Percentiles rank a stretch among this genome's conserved stretches.
Conservation (phyloP, 2,888 invertebrate genomes). For the Metalampra italica region DNA sequence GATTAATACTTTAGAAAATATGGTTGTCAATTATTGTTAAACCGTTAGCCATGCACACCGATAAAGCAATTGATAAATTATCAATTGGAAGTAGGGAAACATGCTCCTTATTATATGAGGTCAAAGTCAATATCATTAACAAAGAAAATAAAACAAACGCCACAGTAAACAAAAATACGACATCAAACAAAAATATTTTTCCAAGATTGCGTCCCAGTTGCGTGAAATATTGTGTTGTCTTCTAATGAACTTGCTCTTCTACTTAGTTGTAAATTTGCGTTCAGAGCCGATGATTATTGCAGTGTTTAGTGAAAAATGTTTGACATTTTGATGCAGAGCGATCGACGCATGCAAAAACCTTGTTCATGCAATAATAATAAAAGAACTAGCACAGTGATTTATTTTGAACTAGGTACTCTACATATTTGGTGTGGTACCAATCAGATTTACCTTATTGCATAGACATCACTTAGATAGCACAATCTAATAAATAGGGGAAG, state of each 20-base stretch:
- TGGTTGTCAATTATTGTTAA: constrained; percentile 36
- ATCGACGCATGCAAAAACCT: constrained; percentile 46
- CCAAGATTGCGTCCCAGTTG: constrained; percentile 28
- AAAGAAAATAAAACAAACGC: constrained; percentile 41
- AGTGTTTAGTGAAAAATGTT: constrained; percentile 19
- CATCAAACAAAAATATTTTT: constrained; percentile 31
- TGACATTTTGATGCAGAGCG: constrained; percentile 27
- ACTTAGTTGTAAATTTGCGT: constrained; percentile 30
- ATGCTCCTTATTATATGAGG: constrained; percentile 72
- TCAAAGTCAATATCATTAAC: constrained; percentile 48
- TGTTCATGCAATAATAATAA: constrained; percentile 50
- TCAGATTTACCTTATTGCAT: constrained; percentile 42
- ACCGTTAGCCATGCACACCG: constrained; percentile 71
- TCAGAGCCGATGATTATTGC: constrained; percentile 19
- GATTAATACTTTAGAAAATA: constrained; percentile 48
- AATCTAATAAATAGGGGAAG: constrained; percentile 36
- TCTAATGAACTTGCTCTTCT: constrained; percentile 13
- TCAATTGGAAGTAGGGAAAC: constrained; percentile 39
- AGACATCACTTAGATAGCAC: constrained; percentile 43
- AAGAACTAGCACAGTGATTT: constrained; percentile 29
- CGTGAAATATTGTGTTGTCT: constrained; percentile 32
- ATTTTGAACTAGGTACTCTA: constrained; percentile 35
- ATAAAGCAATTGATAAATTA: constrained; percentile 51
- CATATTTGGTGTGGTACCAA: constrained; percentile 24
- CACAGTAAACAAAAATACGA: constrained; percentile 43